These are phyloP conservation scores for Microtus montanus DNA, from an alignment of 2,113 vertebrate species.

Conservation along the genomic window DNA sequence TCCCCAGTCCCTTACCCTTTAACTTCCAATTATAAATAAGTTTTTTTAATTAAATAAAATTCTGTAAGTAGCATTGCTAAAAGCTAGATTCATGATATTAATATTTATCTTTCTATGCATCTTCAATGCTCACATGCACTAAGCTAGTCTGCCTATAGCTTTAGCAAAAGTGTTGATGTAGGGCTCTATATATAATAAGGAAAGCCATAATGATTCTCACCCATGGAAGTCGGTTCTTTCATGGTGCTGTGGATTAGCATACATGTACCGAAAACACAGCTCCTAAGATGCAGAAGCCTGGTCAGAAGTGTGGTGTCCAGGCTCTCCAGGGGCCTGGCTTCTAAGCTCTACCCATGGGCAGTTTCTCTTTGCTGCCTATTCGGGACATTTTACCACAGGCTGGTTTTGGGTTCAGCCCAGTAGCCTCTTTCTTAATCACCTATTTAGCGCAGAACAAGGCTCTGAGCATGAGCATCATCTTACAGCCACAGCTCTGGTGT, in stretches of 20 bases:
- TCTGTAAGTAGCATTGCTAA: neutral
- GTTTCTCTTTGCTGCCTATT: neutral
- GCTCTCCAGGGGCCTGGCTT: neutral
- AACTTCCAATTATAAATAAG: neutral
- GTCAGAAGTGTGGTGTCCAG: neutral
- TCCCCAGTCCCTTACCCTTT: neutral
- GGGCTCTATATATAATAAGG: fast-evolving
- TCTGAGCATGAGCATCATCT: neutral
- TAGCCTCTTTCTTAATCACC: neutral
- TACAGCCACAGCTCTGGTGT: neutral
- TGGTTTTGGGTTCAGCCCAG: neutral
- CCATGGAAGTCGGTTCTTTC: neutral
- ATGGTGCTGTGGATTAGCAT: neutral
- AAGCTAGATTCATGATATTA: neutral
- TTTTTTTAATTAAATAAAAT: neutral
- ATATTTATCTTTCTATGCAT: too few species aligned
- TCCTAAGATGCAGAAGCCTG: neutral
- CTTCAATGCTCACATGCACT: neutral
- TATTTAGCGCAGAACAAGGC: fast-evolving
- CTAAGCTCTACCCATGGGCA: fast-evolving
- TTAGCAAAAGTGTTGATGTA: neutral
- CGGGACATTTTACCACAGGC: too few species aligned
- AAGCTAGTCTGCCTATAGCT: neutral
- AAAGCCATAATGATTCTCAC: too few species aligned
- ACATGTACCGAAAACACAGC: neutral